phyloP scores from a whole-genome alignment of 1,140 invertebrate genomes.

The Drepana arcuata region DNA sequence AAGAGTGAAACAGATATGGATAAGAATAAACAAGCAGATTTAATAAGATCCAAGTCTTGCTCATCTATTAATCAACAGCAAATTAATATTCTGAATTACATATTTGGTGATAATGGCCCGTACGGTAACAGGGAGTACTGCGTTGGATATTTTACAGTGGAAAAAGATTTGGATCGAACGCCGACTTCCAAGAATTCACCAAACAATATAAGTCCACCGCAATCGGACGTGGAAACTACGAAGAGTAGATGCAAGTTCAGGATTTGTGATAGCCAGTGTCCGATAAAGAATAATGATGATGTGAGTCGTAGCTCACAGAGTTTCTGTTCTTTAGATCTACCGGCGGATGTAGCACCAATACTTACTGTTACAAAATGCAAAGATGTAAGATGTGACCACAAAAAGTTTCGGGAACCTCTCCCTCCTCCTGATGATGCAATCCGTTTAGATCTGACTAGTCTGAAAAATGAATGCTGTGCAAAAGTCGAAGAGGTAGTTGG shows the following conservation, averaged over 20 bases:
- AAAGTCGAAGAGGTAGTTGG: constrained; percentile 36
- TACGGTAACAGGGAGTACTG: constrained; percentile 35
- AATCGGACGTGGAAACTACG: constrained; percentile 9
- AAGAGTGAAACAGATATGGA: constrained; percentile 21
- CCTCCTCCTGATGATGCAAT: constrained; percentile 31
- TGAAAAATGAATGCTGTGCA: constrained; percentile 15
- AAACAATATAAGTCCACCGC: constrained; percentile 9
- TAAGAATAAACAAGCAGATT: constrained; percentile 6
- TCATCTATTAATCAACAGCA: constrained; percentile 11
- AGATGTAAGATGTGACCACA: constrained; percentile 27
- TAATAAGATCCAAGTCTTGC: constrained; percentile 22
- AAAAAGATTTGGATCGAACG: constrained; percentile 16
- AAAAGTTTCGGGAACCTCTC: constrained; percentile 20
- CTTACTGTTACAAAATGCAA: constrained; percentile 35
- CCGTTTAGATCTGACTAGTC: constrained; percentile 30
- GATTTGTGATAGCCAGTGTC: constrained; percentile 29
- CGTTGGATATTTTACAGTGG: constrained; percentile 47
- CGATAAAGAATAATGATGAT: constrained; percentile 16
- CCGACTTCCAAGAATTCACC: constrained; percentile 12
- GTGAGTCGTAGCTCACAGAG: constrained; percentile 19
- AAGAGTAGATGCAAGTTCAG: constrained; percentile 25
- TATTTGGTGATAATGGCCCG: constrained; percentile 29
- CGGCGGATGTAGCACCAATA: constrained; percentile 18
- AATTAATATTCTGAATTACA: constrained; percentile 31
- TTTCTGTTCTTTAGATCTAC: constrained; percentile 27